Evolutionary conservation across 2,113 vertebrate species (phyloP), one percentile per base, ranked within the genome.

Genomic region (Thamnophis sirtalis): DNA sequence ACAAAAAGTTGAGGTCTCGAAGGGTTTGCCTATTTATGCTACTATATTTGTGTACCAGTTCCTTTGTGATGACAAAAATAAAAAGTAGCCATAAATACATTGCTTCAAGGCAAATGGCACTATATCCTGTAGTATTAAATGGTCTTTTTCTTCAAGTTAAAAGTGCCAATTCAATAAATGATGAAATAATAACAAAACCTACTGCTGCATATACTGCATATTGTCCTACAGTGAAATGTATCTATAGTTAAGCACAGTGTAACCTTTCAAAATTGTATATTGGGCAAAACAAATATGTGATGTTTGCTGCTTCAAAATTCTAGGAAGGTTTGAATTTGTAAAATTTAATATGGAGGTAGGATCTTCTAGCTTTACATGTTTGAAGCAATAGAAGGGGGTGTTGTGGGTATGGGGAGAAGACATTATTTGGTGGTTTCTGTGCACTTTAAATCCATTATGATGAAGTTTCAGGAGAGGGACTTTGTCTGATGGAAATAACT

Each of bases 361-460:
- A 87, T 94, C 94, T 88, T 63, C 96, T 93, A 85, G 43, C 94
- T 60, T 92, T 93, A 92, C 68, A 85, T 93, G 5, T 91, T 94
- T 93, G 1, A 43, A 94, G 89, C 84, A 92, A 92, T 94, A 58
- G 91, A 95, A 84, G 26, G 7, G 55, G 38, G 58, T 89, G 33
- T 89, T n/a, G 86, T 68, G 94, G 93, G 94, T 93, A 87, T 86
- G 92, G 93, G 95, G 94, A 96, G 94, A 96, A 93, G 94, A 96
- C 90, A 87, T 96, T 93, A 96, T 17, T 87, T 49, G 2, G 95
- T 95, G 95, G 94, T 97, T 80, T 95, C 94, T 94, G 95, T 97
- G 97, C 97, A 98, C 98, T 98, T 98, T 98, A 98, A 94, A 96
- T 97, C 96, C 96, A 96, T 91, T 95, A 93, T 93, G 95, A 86